These are phyloP conservation scores for Cyprinodon diabolis DNA, from an alignment of 2,797 vertebrate species.

Conservation along the genomic window DNA sequence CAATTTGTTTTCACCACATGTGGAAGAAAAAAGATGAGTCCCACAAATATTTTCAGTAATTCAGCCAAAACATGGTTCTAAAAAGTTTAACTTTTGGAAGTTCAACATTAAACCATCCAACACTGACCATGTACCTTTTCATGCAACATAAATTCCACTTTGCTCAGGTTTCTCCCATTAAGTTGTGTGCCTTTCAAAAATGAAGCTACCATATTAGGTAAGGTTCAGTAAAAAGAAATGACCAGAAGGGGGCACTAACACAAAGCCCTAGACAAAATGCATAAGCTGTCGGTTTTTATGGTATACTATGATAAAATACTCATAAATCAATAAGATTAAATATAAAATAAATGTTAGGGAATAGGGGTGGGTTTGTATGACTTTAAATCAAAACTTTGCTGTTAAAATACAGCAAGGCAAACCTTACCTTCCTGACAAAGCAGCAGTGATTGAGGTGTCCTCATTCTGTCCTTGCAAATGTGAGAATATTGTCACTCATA, in stretches of 20 bases:
- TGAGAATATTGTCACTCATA: neutral
- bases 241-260: constrained; percentile 60
- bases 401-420: constrained; percentile 27
- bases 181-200: neutral
- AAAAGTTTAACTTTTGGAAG: neutral
- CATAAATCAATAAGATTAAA: neutral
- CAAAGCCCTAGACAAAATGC: neutral
- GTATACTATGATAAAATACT: neutral
- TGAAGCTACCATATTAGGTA: neutral
- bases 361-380: constrained; percentile 18
- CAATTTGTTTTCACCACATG: neutral
- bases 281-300: neutral
- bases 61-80: neutral
- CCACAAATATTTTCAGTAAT: neutral
- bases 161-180: neutral
- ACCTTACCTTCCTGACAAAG: constrained; percentile 23
- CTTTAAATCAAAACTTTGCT: constrained; percentile 48
- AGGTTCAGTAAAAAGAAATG: constrained; percentile 30
- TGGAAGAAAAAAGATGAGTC: neutral
- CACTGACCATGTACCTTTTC: neutral
- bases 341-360: neutral
- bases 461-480: neutral
- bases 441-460: neutral
- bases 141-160: neutral
- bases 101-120: neutral